Base-by-base conservation (phyloP, 2,113 vertebrate genomes). In the Amphiprion percula region DNA sequence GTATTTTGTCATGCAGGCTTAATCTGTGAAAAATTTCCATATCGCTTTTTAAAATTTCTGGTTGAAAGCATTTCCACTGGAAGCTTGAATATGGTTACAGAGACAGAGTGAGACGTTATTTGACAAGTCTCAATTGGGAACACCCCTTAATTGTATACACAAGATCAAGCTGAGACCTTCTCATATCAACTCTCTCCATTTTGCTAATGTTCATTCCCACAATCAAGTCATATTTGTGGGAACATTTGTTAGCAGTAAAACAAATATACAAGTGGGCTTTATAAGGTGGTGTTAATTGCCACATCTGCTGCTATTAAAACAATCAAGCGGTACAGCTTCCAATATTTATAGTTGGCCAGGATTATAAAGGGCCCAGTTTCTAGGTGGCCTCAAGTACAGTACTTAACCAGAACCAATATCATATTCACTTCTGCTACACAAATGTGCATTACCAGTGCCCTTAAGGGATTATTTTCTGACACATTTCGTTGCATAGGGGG, bases 221-320 rank as follows among this genome's bases (percentile, higher is more conserved):
- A 93, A 94, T 94, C 91, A 94, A 83, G 83, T 91, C 82, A 90
- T 92, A 94, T 95, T 95, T 94, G 92, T 91, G 93, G 93, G 93
- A 95, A 95, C 93, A 94, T 94, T 94, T 95, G 94, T 93, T 93
- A 93, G 92, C 90, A 88, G 89, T 94, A 94, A 95, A 95, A 93
- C 92, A 95, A 95, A 96, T 94, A 95, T 81, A 93, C 94, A 91
- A 87, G 79, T 82, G 75, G 58, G 84, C 90, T 94, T 95, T 94
- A 95, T 91, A 94, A 94, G 88, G 91, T 92, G 93, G 92, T 94
- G 94, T 94, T 95, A 96, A 95, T 95, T 94, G 91, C 92, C 92
- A 94, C 93, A 95, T 95, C 93, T 95, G 94, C 88, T 94, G 87
- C 92, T 95, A 93, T 94, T 94, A 94, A 95, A 95, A 95, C 93